A percentile compares a stretch with the other conserved stretches of the same genome.
Conservation (phyloP, 2,888 invertebrate species). For the Sminthurinus aureus region DNA sequence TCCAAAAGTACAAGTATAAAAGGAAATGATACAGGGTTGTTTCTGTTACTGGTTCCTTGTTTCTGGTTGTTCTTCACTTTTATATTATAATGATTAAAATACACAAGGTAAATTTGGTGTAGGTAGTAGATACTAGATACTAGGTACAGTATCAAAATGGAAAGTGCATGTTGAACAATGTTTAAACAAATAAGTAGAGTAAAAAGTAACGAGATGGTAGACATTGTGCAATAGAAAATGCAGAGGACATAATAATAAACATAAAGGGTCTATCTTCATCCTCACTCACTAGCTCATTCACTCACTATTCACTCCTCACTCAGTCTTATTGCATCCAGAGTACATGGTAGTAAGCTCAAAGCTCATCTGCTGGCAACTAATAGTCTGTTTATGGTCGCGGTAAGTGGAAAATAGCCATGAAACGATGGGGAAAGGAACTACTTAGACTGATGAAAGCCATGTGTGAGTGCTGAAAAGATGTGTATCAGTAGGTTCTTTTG, state of each 20-base stretch:
- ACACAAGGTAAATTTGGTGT: no score
- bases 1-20: no score
- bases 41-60: no score
- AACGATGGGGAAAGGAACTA: constrained; percentile 36
- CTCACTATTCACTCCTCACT: no score
- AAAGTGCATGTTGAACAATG: no score
- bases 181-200: no score
- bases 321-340: constrained; percentile 32
- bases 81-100: no score
- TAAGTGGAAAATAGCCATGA: constrained; percentile 38
- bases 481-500: constrained; percentile 36
- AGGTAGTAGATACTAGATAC: no score
- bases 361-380: constrained; percentile 41
- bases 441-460: constrained; percentile 45
- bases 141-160: no score
- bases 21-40: no score
- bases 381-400: constrained; percentile 41
- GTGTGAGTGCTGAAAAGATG: constrained; percentile 42
- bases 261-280: constrained; percentile 4
- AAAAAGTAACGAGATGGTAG: no score
- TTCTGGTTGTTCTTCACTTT: no score
- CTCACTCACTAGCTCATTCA: not conserved
- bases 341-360: not conserved
- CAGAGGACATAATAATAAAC: constrained; percentile 13
- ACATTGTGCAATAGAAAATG: not conserved